These are phyloP conservation scores for Magallana gigas DNA, from an alignment of 1,140 invertebrate genomes.

Conservation along the genomic window DNA sequence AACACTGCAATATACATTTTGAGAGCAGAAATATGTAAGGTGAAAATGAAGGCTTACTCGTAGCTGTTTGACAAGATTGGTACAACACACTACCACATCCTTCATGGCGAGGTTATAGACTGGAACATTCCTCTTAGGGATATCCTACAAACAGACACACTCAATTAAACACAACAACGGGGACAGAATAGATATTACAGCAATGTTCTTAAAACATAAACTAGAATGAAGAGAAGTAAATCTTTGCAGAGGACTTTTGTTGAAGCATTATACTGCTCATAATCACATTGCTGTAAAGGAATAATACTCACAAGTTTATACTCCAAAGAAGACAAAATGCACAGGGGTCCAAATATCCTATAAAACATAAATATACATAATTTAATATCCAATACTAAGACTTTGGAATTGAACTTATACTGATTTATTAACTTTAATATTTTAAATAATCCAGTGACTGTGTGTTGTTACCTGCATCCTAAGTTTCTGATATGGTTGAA, in stretches of 20 bases:
- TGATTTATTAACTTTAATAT: background rate
- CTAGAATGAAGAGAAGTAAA: no score
- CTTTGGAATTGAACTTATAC: no score
- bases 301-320: constrained; percentile 80
- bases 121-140: constrained; percentile 88
- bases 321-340: constrained; percentile 87
- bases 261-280: no score
- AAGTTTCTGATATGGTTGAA: constrained; percentile 83
- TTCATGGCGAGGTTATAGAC: constrained; percentile 91
- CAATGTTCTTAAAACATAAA: no score
- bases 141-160: constrained; percentile 78
- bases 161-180: no score
- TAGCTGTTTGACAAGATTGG: constrained; percentile 83
- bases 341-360: constrained; percentile 89
- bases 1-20: no score
- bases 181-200: no score
- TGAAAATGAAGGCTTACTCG: constrained; percentile 81
- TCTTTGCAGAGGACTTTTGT: no score
- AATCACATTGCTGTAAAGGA: no score
- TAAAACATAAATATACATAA: constrained; percentile 64
- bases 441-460: background rate
- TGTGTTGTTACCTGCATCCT: constrained; percentile 64
- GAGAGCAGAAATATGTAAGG: no score
- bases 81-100: constrained; percentile 86
- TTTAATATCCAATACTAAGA: no score